Conservation (phyloP, 2,797 vertebrate genomes). For the Oryzias sinensis region DNA sequence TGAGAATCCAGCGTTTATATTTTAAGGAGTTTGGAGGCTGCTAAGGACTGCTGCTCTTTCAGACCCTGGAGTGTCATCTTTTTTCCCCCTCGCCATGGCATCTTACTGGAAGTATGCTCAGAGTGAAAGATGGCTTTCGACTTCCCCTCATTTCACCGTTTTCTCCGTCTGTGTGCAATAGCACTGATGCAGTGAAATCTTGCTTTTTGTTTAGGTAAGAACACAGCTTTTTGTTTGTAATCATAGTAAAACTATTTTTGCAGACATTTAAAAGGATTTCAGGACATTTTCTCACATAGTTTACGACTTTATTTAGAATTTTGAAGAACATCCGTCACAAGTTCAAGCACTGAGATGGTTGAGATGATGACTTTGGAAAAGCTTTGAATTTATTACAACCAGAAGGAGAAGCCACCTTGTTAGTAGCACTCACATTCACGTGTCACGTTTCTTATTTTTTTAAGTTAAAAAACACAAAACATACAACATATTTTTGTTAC, state of each 20-base stretch:
- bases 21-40: slow-evolving; percentile 24
- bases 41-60: slow-evolving; percentile 13
- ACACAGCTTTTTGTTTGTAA: slow-evolving; percentile 9
- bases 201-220: slow-evolving; percentile 54
- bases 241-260: background rate
- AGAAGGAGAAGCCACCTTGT: background rate
- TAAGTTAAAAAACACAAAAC: too few species aligned
- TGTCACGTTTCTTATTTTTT: too few species aligned
- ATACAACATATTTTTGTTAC: too few species aligned
- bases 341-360: slow-evolving; percentile 1
- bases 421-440: too few species aligned
- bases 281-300: slow-evolving; percentile 23
- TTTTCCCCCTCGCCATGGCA: slow-evolving; percentile 32
- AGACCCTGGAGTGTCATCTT: slow-evolving; percentile 25
- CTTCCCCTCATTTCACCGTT: slow-evolving; percentile 29
- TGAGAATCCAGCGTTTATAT: background rate
- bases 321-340: slow-evolving; percentile 21
- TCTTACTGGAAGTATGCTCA: slow-evolving; percentile 49
- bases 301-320: slow-evolving; percentile 22
- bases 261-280: slow-evolving; percentile 14
- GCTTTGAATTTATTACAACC: background rate
- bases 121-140: slow-evolving; percentile 52
- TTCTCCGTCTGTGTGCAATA: slow-evolving; percentile 33
- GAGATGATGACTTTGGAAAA: background rate
- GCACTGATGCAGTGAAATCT: slow-evolving; percentile 37